Percentiles rank a stretch among this genome's conserved stretches.
Conservation (phyloP, 2,797 vertebrate genomes). For the Melanotaenia boesemani region DNA sequence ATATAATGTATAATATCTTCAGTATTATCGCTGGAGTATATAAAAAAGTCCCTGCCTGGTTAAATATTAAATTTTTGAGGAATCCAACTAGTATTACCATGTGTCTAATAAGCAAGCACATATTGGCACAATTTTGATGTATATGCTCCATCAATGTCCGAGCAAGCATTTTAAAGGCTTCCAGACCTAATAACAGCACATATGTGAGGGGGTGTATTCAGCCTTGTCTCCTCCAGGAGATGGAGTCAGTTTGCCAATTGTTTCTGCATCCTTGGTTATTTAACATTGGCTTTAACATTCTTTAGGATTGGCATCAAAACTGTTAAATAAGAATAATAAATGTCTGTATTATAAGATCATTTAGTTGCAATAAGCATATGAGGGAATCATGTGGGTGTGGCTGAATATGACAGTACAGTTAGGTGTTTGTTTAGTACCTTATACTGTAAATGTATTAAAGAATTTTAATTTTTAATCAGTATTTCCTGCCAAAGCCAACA, state of each 20-base stretch:
- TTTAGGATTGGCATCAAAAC: conserved; percentile 14
- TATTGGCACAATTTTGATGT: background rate
- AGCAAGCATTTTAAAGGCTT: background rate
- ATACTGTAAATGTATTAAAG: background rate
- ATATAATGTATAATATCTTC: too few species aligned
- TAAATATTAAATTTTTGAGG: background rate
- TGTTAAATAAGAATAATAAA: conserved; percentile 27
- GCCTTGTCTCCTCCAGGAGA: conserved; percentile 54
- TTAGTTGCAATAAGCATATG: conserved; percentile 45
- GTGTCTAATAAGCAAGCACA: background rate
- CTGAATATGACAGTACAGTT: conserved; percentile 29
- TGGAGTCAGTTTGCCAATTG: conserved; percentile 60
- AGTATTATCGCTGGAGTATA: too few species aligned
- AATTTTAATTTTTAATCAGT: background rate
- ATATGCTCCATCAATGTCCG: background rate
- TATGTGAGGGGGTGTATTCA: conserved; percentile 16
- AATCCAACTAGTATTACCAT: background rate
- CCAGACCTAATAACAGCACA: background rate
- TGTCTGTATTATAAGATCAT: conserved; percentile 19
- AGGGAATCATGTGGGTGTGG: conserved; percentile 26
- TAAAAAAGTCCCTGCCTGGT: too few species aligned
- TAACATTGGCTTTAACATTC: conserved; percentile 47
- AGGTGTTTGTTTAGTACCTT: conserved; percentile 12
- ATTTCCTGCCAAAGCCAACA: background rate
- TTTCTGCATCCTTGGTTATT: conserved; percentile 29